Conservation (phyloP, 2,888 invertebrate species). For the Drosophila colorata region DNA sequence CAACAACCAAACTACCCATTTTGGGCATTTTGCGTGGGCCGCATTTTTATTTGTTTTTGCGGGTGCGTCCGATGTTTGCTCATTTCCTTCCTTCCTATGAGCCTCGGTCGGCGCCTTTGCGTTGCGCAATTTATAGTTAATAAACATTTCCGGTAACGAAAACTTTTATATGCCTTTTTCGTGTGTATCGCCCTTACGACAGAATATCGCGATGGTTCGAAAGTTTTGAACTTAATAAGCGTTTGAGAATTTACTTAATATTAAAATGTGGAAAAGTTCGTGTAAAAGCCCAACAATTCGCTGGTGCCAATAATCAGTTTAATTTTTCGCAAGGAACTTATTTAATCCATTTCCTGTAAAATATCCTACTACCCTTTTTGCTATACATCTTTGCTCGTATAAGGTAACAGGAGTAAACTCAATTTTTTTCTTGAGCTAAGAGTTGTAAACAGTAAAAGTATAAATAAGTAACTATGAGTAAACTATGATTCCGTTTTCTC, state of each 20-base stretch:
- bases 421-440: no score
- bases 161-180: slow-evolving; percentile 32
- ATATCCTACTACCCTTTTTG: no score
- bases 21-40: slow-evolving; percentile 44
- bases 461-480: no score
- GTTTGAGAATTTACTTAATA: not conserved
- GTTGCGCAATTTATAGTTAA: slow-evolving; percentile 76
- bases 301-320: not conserved
- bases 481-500: no score
- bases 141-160: slow-evolving; percentile 72
- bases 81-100: slow-evolving; percentile 70
- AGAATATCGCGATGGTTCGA: not conserved
- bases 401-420: no score
- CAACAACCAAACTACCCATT: slow-evolving; percentile 32
- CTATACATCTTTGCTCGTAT: no score
- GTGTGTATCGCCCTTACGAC: slow-evolving; percentile 3
- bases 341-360: no score
- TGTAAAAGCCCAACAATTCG: not conserved
- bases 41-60: slow-evolving; percentile 65
- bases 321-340: not conserved
- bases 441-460: no score
- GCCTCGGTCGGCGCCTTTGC: slow-evolving; percentile 48
- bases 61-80: slow-evolving; percentile 75
- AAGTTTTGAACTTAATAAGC: not conserved
- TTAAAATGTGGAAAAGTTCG: not conserved